Conservation (phyloP, 2,888 invertebrate species). For the Dicycla oo region DNA sequence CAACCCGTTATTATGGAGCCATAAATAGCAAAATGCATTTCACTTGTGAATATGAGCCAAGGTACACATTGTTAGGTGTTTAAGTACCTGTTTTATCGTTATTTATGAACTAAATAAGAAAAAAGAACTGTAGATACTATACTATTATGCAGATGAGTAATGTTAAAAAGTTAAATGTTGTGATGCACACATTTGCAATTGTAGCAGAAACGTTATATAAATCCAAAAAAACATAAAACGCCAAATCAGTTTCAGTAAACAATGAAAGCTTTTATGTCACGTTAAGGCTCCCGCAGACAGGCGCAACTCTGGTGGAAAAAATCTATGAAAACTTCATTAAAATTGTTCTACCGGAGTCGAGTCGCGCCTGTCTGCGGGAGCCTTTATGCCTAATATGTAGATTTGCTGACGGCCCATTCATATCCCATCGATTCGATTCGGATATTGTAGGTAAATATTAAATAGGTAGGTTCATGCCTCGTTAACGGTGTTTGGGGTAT, state of each 20-base stretch:
- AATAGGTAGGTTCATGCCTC: constrained; percentile 30
- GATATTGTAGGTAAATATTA: constrained; percentile 27
- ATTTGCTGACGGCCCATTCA: constrained; percentile 1
- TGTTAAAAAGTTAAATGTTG: not conserved
- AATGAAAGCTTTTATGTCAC: not conserved
- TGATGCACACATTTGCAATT: not conserved
- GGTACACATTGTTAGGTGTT: constrained; percentile 48
- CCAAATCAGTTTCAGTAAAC: not conserved
- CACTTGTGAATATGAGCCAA: constrained; percentile 63
- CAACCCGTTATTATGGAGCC: constrained; percentile 70
- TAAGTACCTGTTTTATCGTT: constrained; percentile 27
- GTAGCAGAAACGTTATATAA: not conserved
- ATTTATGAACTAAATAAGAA: constrained; percentile 21
- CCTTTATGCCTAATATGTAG: not conserved
- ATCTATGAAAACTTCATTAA: too few relatives aligned
- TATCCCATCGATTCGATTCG: not conserved
- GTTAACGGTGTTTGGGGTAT: constrained; percentile 5
- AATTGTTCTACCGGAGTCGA: too few relatives aligned
- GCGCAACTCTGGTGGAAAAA: too few relatives aligned
- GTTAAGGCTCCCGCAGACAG: too few relatives aligned
- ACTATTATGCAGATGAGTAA: not conserved
- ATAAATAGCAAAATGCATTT: constrained; percentile 69
- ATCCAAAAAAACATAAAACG: not conserved
- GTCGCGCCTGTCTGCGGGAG: too few relatives aligned
- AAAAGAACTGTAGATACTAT: too few relatives aligned